Evolutionary conservation across 2,113 vertebrate species (phyloP).

Genomic region (Agapornis roseicollis): DNA sequence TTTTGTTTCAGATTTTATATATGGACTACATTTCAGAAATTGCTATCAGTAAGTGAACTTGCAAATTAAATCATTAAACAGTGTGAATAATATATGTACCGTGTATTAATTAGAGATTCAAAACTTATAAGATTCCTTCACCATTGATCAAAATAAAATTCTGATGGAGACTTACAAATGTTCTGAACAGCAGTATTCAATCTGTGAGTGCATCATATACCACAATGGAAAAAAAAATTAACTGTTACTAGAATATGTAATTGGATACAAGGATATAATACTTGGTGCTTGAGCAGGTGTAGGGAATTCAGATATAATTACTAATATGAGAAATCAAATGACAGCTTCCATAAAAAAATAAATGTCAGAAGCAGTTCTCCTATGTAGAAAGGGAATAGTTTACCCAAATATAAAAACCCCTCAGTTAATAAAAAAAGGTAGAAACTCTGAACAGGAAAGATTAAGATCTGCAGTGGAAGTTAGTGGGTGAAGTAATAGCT

Average conservation of each 20-base stretch:
- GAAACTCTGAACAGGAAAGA: not conserved
- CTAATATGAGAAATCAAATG: not conserved
- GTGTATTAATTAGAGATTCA: not conserved
- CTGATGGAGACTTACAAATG: not conserved
- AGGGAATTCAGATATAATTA: not conserved
- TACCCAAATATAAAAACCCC: not conserved
- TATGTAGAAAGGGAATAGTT: not conserved
- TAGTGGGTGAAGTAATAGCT: not conserved
- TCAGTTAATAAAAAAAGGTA: not conserved
- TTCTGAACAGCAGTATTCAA: not conserved
- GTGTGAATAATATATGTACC: not conserved
- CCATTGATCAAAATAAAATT: not conserved
- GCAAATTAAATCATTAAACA: not conserved
- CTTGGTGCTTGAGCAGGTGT: not conserved
- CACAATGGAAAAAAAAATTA: not conserved
- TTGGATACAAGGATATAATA: not conserved
- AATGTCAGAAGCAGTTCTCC: not conserved
- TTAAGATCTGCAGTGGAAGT: not conserved
- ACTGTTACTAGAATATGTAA: not conserved
- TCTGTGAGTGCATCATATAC: not conserved
- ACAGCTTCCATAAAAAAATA: not conserved
- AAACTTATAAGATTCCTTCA: not conserved
- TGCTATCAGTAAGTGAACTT: not conserved
- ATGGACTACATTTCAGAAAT: not conserved
- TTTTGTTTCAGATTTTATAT: not conserved